Evolutionary conservation across 1,140 invertebrate species (phyloP).

Genomic region (Eriosoma lanigerum): DNA sequence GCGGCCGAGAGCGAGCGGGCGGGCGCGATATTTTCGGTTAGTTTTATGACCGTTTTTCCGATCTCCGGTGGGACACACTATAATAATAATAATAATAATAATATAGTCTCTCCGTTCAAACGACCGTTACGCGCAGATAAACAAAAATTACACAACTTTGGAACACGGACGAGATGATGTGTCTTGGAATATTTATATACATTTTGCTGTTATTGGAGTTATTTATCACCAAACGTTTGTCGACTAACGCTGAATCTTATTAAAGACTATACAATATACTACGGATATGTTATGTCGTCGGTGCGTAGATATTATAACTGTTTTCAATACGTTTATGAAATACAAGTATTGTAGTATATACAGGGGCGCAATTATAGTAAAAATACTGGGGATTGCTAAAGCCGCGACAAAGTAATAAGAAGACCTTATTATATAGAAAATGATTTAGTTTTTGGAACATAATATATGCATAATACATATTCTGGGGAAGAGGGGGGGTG

Average conservation of each 20-base stretch:
- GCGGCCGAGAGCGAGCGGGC: background rate
- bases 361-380: too few relatives aligned
- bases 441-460: too few relatives aligned
- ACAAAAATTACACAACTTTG: slow-evolving; percentile 41
- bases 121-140: slow-evolving; percentile 18
- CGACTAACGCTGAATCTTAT: background rate
- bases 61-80: slow-evolving; percentile 26
- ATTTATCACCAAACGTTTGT: slow-evolving; percentile 9
- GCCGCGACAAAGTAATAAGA: too few relatives aligned
- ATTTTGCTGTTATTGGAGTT: background rate
- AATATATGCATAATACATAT: too few relatives aligned
- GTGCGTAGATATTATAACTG: background rate
- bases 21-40: slow-evolving; percentile 36
- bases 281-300: background rate
- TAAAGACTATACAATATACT: background rate
- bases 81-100: background rate
- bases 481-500: too few relatives aligned
- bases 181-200: slow-evolving; percentile 23
- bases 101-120: slow-evolving; percentile 28
- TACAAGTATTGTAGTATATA: too few relatives aligned
- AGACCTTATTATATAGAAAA: too few relatives aligned
- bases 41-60: slow-evolving; percentile 45
- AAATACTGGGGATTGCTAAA: too few relatives aligned
- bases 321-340: too few relatives aligned
- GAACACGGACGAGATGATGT: background rate